A percentile compares a stretch with the other conserved stretches of the same genome.
These are phyloP conservation scores for Oasisia sp. DNA, from an alignment of 2,888 invertebrate species.

Conservation along the genomic window DNA sequence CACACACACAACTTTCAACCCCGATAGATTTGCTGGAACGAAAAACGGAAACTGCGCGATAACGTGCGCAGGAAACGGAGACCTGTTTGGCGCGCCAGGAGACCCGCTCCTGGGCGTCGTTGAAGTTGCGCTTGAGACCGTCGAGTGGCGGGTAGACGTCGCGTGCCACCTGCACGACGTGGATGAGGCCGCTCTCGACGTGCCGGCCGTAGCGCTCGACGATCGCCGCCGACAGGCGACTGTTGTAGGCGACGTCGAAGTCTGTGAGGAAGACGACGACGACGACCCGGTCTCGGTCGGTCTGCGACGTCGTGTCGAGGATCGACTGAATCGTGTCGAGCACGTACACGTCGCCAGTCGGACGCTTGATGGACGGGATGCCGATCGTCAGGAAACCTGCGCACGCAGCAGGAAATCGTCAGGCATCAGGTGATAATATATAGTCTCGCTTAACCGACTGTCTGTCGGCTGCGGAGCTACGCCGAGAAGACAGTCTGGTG, in stretches of 20 bases:
- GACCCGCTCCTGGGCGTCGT: slow-evolving; percentile 57
- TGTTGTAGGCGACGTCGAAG: slow-evolving; percentile 50
- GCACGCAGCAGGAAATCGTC: slow-evolving; percentile 23
- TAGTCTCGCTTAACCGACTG: no score
- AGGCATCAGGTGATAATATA: not conserved
- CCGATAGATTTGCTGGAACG: not conserved
- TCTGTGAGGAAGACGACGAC: slow-evolving; percentile 65
- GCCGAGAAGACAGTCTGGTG: no score
- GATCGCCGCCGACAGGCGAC: slow-evolving; percentile 40
- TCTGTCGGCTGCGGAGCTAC: no score
- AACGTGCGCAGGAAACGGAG: not conserved
- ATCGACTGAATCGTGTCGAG: slow-evolving; percentile 62
- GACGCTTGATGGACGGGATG: slow-evolving; percentile 63
- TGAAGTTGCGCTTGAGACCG: slow-evolving; percentile 56
- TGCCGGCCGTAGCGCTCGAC: slow-evolving; percentile 42
- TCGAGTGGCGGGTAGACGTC: slow-evolving; percentile 50
- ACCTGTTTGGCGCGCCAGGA: slow-evolving; percentile 64
- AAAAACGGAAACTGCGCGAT: not conserved
- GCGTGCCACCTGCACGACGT: slow-evolving; percentile 53
- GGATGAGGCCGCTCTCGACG: slow-evolving; percentile 61
- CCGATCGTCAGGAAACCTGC: slow-evolving; percentile 64
- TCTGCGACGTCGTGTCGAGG: slow-evolving; percentile 53
- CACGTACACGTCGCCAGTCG: slow-evolving; percentile 59
- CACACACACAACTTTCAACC: not conserved
- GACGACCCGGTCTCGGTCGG: slow-evolving; percentile 53